Conservation (phyloP, 1,140 invertebrate genomes). For the Drosophila chauvacae region DNA sequence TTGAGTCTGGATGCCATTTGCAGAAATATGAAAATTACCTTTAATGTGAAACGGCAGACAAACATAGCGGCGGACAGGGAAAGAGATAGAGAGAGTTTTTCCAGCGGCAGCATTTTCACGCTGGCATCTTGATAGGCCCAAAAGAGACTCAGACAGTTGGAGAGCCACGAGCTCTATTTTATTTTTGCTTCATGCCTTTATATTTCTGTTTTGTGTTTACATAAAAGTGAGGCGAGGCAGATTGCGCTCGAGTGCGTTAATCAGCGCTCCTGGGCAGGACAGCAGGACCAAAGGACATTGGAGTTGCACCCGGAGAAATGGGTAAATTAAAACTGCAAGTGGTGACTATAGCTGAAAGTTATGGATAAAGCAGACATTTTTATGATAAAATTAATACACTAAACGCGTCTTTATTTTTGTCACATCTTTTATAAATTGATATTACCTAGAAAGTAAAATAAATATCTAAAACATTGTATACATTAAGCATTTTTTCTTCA, state of each 20-base stretch:
- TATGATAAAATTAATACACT: neutral
- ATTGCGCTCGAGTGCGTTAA: constrained; percentile 82
- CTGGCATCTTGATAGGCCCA: constrained; percentile 36
- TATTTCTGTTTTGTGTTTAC: constrained; percentile 82
- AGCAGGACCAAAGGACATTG: constrained; percentile 3
- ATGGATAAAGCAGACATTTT: neutral
- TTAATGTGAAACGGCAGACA: constrained; percentile 71
- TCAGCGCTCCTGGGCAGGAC: constrained; percentile 71
- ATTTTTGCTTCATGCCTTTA: constrained; percentile 74
- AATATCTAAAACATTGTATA: neutral
- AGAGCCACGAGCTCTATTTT: constrained; percentile 66
- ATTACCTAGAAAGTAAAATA: neutral
- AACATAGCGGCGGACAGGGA: constrained; percentile 18
- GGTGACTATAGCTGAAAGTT: too few species aligned
- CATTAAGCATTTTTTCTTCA: too few species aligned
- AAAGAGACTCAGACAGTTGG: constrained; percentile 38
- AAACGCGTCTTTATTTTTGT: neutral
- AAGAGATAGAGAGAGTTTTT: constrained; percentile 17
- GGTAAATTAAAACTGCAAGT: neutral
- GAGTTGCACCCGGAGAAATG: constrained; percentile 17
- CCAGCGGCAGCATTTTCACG: constrained; percentile 41
- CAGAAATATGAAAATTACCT: constrained; percentile 80
- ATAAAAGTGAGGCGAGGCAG: constrained; percentile 81
- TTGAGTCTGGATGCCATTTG: constrained; percentile 58
- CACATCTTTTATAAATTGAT: neutral